Base-by-base conservation (phyloP, 64 coral and sea anemone genomes). In the Porites australiensis region DNA sequence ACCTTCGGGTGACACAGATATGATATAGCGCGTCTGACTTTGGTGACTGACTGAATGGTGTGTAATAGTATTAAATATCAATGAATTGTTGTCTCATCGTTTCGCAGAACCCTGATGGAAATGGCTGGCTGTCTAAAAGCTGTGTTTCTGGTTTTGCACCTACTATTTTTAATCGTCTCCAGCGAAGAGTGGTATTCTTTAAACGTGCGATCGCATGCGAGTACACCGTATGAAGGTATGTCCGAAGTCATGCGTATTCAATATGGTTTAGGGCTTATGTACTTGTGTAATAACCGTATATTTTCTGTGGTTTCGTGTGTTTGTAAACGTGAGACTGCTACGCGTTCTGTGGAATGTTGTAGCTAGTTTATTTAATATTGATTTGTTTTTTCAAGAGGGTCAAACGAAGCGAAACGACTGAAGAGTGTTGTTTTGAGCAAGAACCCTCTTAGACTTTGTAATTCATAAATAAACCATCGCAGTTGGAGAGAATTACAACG, bases 151-250 rank as follows among this genome's bases (percentile, higher is more conserved):
- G 5, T 50, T 52, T 76, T 6, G 49, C 45, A 6, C 54, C 46
- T 66, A 23, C 52, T 13, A 68, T 67, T 51, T 5, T 49, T 63
- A 10, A 50, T n/a, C 2, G 43, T 68, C 5, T 9, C 9, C 2
- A 51, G 46, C 46, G 58, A 68, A 18, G 46, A 68, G 13, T 57
- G 54, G 54, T 48, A 16, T 18, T 51, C 73, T 37, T 37, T 37
- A 15, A 76, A 76, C 19, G 14, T 15, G 19, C 44, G 6, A 46
- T 50, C 73, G 46, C 27, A 48, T 49, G 16, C 62, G 7, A 84
- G 18, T 8, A 51, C 62, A 51, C 43, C 61, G 8, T 84, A 68
- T 20, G 81, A 69, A 84, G 81, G 81, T 84, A 84, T 50, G 81
- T 12, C 51, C 16, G 3, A 8, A 45, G 58, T 45, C 43, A n/a